phyloP scores from a whole-genome alignment of 2,113 vertebrate genomes.

The Australoheros scitulus region DNA sequence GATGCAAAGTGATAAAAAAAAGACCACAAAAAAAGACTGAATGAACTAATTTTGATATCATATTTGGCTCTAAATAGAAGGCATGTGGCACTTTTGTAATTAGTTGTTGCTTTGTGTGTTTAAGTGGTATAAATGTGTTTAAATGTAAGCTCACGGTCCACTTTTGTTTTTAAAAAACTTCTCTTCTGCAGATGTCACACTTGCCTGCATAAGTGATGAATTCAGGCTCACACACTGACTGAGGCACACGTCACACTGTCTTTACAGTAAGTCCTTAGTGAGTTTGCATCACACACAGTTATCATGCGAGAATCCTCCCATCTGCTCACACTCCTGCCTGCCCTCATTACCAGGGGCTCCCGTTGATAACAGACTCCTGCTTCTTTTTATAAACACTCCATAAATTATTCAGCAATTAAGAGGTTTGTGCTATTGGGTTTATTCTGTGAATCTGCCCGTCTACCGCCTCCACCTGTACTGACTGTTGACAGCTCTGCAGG shows the following conservation, averaged over 20 bases:
- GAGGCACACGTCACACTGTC: constrained; percentile 46
- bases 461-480: neutral
- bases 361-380: constrained; percentile 44
- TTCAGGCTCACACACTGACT: constrained; percentile 8
- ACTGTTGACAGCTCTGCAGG: constrained; percentile 25
- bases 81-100: neutral
- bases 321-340: constrained; percentile 51
- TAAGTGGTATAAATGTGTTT: constrained; percentile 6
- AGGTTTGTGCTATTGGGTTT: constrained; percentile 49
- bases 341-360: constrained; percentile 56
- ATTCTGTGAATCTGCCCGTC: constrained; percentile 11
- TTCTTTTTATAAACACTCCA: constrained; percentile 36
- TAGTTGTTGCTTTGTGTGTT: neutral
- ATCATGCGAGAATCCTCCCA: constrained; percentile 57
- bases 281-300: constrained; percentile 54
- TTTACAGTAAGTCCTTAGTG: constrained; percentile 59
- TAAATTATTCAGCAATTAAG: constrained; percentile 70
- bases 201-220: constrained; percentile 20
- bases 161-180: constrained; percentile 19
- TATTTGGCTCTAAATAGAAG: neutral
- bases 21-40: neutral
- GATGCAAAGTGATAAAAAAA: neutral
- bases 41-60: neutral
- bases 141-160: constrained; percentile 7
- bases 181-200: constrained; percentile 58